Conservation (phyloP, 1,140 invertebrate genomes). For the Monochamus saltuarius region DNA sequence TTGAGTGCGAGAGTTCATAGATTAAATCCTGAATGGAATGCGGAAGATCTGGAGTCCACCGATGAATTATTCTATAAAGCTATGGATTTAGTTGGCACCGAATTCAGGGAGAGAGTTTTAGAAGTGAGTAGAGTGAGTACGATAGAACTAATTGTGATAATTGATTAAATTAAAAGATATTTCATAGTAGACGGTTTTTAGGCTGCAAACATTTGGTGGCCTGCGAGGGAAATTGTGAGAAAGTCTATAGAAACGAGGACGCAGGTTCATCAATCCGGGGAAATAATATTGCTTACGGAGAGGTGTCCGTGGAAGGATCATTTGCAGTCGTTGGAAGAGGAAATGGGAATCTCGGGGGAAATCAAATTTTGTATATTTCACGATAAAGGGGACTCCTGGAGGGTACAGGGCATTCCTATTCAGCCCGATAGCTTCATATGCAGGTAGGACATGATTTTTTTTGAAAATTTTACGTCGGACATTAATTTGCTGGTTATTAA, state of each 20-base stretch:
- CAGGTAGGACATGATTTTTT: conserved; percentile 58
- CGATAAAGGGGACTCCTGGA: conserved; percentile 64
- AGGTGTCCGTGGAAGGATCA: conserved; percentile 89
- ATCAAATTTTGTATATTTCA: conserved; percentile 82
- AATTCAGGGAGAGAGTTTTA: conserved; percentile 77
- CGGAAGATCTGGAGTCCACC: conserved; percentile 55
- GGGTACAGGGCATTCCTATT: conserved; percentile 80
- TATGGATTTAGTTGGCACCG: conserved; percentile 73
- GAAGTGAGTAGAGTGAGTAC: conserved; percentile 35
- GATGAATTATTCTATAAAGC: conserved; percentile 72
- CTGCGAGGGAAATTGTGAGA: conserved; percentile 74
- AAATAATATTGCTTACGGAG: conserved; percentile 74
- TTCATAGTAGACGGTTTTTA: too few relatives aligned
- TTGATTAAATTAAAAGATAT: too few relatives aligned
- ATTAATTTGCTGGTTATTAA: background rate
- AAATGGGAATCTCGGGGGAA: conserved; percentile 62
- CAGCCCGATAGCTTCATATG: conserved; percentile 72
- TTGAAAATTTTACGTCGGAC: conserved; percentile 5
- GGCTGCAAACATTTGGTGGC: conserved; percentile 76
- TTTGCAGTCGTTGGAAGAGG: conserved; percentile 78
- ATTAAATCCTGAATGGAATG: conserved; percentile 90
- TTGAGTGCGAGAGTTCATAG: conserved; percentile 72
- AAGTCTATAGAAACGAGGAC: conserved; percentile 70
- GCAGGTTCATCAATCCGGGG: conserved; percentile 64
- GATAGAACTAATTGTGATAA: too few relatives aligned